Base-by-base conservation (phyloP, 2,113 vertebrate species). In the Melanotaenia duboulayi region DNA sequence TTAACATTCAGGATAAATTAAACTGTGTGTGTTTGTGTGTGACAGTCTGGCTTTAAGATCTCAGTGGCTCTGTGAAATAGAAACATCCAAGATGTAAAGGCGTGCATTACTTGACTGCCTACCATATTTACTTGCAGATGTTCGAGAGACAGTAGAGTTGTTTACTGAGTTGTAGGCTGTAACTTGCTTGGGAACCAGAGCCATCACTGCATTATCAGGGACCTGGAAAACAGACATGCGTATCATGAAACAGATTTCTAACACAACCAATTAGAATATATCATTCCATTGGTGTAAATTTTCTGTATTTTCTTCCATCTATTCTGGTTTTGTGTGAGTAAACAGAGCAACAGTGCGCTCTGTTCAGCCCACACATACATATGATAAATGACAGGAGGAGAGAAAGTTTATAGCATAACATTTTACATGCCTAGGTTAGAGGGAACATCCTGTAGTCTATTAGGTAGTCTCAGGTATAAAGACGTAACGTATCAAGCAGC, bases 61-160 rank as follows among this genome's bases (percentile, higher is more conserved):
- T 16, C 42, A 22, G 13, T 13, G 40, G 25, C 23, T 35, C 19
- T 56, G 37, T 56, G 37, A 54, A 11, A 71, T 16, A 62, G 35
- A 20, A 7, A 23, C 16, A 13, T 4, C 7, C 20, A 13, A 72
- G 58, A 57, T n/a, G 0, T 35, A 1, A 24, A 55, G 37, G 23
- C 23, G 7, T 13, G 32, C 22, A 20, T 17, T 64, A 12, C 11
- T 32, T 0, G 11, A 13, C 13, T 9, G 20, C 91, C 77, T 74
- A 98, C 98, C 97, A 0, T 99, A 99, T 94, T 98, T 99, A 86
- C 97, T 98, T 3, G 97, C 98, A 16, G 98, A 99, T 0, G 98
- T 99, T 83, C 98, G 92, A 51, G 98, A 99, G 23, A 99, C 97
- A 0, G 97, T 99, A 74, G 97, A 99, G 91, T 98, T 99, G 92